Evolutionary conservation across 2,113 vertebrate species (phyloP), one percentile per base, ranked within the genome.

Genomic region (Gavialis gangeticus): DNA sequence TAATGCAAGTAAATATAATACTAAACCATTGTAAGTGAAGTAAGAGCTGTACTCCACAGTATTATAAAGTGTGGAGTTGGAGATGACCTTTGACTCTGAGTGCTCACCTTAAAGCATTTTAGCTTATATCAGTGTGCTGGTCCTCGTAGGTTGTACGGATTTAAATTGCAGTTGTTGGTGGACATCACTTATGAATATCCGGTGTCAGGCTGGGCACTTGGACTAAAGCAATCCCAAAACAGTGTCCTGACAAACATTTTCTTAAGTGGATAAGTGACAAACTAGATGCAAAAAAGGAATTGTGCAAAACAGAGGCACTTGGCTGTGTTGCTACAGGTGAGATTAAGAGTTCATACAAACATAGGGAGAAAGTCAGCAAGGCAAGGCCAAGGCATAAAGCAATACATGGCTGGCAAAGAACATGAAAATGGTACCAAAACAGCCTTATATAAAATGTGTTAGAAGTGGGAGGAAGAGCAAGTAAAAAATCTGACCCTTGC

Each of bases 191-290:
- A 37, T 13, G 82, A 28, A 27, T 30, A 37, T 56, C 15, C 71
- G 55, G 56, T 16, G 5, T 0, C 19, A 37, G 0, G 34, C 12
- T 14, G 21, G 27, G 3, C 2, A 1, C 73, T 88, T 19, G 16
- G 22, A 71, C 19, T 12, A 10, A 67, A n/a, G 18, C n/a, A 34
- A 37, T 34, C 19, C 67, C 30, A 46, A 81, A 25, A 82, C 67
- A 57, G n/a, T 18, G 79, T 18, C 30, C 24, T 10, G 77, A 76
- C 57, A 82, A 82, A 63, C 3, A 14, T 63, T n/a, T 77, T 58
- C 18, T 79, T 90, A 17, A 3, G 4, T 56, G 55, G 76, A 66
- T 30, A 10, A 79, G 34, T 83, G 1, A 64, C 12, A 85, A 80
- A 73, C 69, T 46, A 14, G 46, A 46, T 9, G 46, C 46, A 46